phyloP scores from a whole-genome alignment of 2,113 vertebrate genomes.

The Campylomormyrus numenius region DNA sequence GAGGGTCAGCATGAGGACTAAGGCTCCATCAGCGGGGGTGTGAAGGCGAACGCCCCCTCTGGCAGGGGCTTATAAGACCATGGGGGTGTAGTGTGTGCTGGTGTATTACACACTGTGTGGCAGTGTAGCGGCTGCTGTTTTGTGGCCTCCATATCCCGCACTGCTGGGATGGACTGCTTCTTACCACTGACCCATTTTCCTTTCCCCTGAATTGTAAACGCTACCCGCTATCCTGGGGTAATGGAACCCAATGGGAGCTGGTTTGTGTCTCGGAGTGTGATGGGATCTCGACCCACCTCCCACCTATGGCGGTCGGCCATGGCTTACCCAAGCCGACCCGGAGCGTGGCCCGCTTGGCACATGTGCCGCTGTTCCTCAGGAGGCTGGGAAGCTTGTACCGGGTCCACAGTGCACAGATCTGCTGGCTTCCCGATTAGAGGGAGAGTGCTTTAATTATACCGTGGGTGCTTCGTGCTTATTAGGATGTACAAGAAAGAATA shows the following conservation, averaged over 20 bases:
- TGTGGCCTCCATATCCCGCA: background rate
- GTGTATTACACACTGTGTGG: background rate
- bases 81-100: background rate
- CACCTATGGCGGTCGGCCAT: background rate
- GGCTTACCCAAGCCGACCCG: background rate
- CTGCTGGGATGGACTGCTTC: background rate
- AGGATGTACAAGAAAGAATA: constrained; percentile 21
- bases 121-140: background rate
- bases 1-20: background rate
- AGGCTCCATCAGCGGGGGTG: background rate
- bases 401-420: background rate
- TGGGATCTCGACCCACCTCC: constrained; percentile 28
- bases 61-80: background rate
- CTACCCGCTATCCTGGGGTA: background rate
- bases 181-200: background rate
- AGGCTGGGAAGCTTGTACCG: constrained; percentile 26
- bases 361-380: constrained; percentile 18
- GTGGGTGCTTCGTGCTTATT: background rate
- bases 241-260: background rate
- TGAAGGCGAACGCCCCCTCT: background rate
- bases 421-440: background rate
- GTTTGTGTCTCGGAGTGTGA: constrained; percentile 9
- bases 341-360: background rate
- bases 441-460: constrained; percentile 18
- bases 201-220: background rate